Base-by-base conservation (phyloP, 2,797 vertebrate species). In the Eulemur mongoz region DNA sequence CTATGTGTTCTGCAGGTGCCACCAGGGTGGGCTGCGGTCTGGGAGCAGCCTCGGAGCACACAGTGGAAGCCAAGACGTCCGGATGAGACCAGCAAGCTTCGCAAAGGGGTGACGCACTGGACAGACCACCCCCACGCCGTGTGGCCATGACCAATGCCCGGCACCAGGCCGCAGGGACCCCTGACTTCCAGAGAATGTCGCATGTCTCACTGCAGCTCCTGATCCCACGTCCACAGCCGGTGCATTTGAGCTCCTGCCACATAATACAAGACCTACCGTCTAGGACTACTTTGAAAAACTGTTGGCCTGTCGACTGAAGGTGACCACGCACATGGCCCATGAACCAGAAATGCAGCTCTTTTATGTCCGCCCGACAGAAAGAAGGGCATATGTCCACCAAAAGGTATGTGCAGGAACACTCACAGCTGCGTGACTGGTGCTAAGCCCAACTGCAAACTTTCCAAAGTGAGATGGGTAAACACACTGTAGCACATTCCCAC, bases 301-400 rank as follows among this genome's bases (percentile, higher is more conserved):
- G 32, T 2, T 13, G 13, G n/a, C 6, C 0, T 23, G 20, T 75
- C 27, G 35, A 22, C 38, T 50, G 45, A 84, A 22, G 40, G 9
- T 43, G 67, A n/a, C 38, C 43, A 25, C 38, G 22, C 23, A 52
- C 4, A 0, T 38, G 17, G 7, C n/a, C 45, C 27, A 1, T 0
- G 22, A 54, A 23, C 27, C 67, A 70, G 78, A 38, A 40, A 7
- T 27, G 27, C 59, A 40, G 25, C 27, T 18, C 38, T 20, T 35
- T 13, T 40, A 35, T 23, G 7, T 7, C 7, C 5, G 13, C 22
- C 79, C 45, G 5, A 5, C 30, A 78, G 83, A 52, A 20, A 17
- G 2, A 20, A 1, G 35, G 69, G 10, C 11, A 2, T 4, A 0
- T 0, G 17, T 4, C 20, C 50, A 30, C 25, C 35, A 2, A 2